These are phyloP conservation scores for Epirrhoe tristata DNA, from an alignment of 2,888 invertebrate genomes.

Conservation along the genomic window DNA sequence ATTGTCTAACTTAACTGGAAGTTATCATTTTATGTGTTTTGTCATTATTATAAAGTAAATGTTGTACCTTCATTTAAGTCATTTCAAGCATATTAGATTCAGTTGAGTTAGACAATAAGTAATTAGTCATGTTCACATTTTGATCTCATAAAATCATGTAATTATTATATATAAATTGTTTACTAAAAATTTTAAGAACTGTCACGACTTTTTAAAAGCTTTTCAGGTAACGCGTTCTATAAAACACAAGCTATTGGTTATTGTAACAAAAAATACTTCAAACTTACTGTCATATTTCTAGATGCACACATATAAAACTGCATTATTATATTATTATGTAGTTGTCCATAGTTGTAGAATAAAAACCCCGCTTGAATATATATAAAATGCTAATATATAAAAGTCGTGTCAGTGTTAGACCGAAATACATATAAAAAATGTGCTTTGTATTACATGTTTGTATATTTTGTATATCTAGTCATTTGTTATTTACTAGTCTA, in stretches of 20 bases:
- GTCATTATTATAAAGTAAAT: neutral
- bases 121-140: neutral
- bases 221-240: neutral
- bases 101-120: neutral
- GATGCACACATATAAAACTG: neutral
- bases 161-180: neutral
- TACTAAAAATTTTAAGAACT: neutral
- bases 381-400: neutral
- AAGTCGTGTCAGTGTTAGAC: conserved; percentile 19
- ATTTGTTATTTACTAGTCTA: conserved; percentile 41
- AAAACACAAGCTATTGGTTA: neutral
- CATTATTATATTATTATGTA: neutral
- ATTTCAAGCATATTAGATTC: neutral
- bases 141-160: neutral
- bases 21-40: neutral
- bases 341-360: conserved; percentile 12
- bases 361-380: conserved; percentile 4
- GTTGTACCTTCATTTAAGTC: too few relatives aligned
- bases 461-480: conserved; percentile 43
- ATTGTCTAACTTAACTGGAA: neutral
- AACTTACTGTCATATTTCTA: neutral
- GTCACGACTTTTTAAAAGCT: neutral
- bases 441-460: conserved; percentile 38
- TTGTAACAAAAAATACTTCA: neutral
- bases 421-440: conserved; percentile 19